Base-by-base conservation (phyloP, 2,888 invertebrate species). In the Euplexia lucipara region DNA sequence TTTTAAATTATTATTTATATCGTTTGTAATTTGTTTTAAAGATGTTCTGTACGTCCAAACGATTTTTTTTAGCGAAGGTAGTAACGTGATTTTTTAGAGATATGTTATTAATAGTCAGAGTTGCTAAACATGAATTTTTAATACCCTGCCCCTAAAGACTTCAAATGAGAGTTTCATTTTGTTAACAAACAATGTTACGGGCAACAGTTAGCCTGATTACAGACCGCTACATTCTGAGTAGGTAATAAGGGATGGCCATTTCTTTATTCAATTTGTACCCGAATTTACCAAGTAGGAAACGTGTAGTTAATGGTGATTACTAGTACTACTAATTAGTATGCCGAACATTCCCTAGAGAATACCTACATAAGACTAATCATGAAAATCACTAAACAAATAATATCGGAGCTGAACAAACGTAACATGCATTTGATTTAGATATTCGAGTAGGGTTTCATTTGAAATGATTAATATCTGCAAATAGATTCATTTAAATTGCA, bases 261-360 rank as follows among this genome's bases (percentile, higher is more conserved):
- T 45, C 16, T 51, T 70, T 52, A 70, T 70, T 68, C 14, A 60
- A 67, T 69, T 69, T 60, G 10, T 59, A 64, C 22, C 44, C 12
- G 44, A 47, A 57, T 58, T 65, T 37, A 52, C 32, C 14, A 39
- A 53, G 16, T 39, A 54, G 26, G 34, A 49, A 68, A 57, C 56
- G 35, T 41, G 14, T 57, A 48, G 48, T 42, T 45, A 22, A 63
- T 59, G 44, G 48, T 54, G 37, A 70, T 70, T 78, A 59, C 37
- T 42, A 41, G 10, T 2, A 59, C n/a, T n/a, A n/a, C n/a, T 59
- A 45, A 61, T 65, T 61, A 44, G 22, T 54, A 30, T 65, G 37
- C 30, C 35, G 48, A 54, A 56, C 8, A 52, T 26, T 10, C 69
- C 49, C 54, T 41, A 44, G 68, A 57, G 49, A 44, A 54, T 16